Conservation (phyloP, 30 jellyfish, hydroid and myxozoan species). For the Turritopsis rubra region DNA sequence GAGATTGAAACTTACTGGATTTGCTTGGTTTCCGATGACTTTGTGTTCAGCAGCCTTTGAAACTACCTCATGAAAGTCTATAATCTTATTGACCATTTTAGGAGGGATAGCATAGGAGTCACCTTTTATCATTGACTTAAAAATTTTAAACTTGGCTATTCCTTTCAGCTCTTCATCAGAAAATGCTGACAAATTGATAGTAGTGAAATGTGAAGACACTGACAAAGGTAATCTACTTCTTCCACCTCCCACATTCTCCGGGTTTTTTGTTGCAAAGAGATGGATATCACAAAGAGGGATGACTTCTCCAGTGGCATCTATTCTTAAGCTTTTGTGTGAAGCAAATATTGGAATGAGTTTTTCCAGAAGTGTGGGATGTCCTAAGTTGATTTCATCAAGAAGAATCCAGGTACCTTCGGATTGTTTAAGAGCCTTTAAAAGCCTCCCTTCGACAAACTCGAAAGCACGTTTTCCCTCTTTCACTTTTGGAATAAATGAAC, state of each 20-base stretch:
- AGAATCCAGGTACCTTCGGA: not conserved
- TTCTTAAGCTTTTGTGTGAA: not conserved
- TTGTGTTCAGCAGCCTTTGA: not conserved
- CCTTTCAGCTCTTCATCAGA: conserved; percentile 1
- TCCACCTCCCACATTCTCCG: conserved; percentile 21
- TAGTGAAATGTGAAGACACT: not conserved
- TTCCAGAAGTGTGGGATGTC: conserved; percentile 10
- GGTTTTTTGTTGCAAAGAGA: conserved; percentile 23
- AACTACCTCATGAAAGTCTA: not conserved
- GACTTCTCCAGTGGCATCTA: conserved; percentile 17
- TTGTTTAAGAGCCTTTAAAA: not conserved
- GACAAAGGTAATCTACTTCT: conserved; percentile 5
- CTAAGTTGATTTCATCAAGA: conserved; percentile 18
- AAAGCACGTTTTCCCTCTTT: not conserved
- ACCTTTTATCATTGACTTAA: not conserved
- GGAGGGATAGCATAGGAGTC: not conserved
- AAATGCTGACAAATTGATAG: not conserved
- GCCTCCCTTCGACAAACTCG: conserved; percentile 1
- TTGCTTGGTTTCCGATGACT: not conserved
- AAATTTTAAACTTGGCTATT: not conserved
- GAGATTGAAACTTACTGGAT: not conserved
- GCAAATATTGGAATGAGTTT: conserved; percentile 23
- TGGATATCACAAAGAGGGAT: not conserved
- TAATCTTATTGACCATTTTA: not conserved
- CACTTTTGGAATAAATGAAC: conserved; percentile 19